Conservation (phyloP, 53 echinoderm and acorn worm genomes). For the Temnopleurus reevesii region DNA sequence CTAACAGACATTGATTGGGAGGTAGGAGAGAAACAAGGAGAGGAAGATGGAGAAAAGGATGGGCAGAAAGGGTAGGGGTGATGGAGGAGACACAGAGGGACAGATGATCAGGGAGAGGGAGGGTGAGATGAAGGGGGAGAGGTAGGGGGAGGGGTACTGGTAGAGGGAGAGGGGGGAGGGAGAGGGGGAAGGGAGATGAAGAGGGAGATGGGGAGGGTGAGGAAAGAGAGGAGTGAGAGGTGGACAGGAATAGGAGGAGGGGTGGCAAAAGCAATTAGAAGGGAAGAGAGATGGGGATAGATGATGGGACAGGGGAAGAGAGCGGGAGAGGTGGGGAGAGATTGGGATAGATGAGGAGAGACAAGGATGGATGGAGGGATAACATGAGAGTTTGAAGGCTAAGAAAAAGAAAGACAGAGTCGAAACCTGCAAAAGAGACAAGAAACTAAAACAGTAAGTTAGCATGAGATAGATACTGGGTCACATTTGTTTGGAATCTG, state of each 20-base stretch:
- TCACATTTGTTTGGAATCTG: constrained; percentile 20
- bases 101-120: neutral
- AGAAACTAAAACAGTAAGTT: neutral
- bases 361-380: neutral
- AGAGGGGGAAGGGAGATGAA: neutral
- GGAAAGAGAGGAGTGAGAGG: neutral
- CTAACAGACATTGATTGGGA: neutral
- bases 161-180: neutral
- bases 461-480: neutral
- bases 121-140: neutral
- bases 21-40: neutral
- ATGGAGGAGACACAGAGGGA: neutral
- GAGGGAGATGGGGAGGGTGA: neutral
- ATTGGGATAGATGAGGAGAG: neutral
- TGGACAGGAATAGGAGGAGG: neutral
- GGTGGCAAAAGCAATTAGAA: neutral
- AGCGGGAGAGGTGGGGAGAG: neutral
- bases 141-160: neutral
- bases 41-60: neutral
- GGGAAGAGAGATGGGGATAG: neutral
- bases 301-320: neutral
- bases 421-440: too few relatives aligned
- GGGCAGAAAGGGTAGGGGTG: neutral
- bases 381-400: neutral
- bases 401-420: neutral